A percentile compares a stretch with the other conserved stretches of the same genome.
These are phyloP conservation scores for Caenorhabditis becei DNA, from an alignment of 2,888 invertebrate species.

Conservation along the genomic window DNA sequence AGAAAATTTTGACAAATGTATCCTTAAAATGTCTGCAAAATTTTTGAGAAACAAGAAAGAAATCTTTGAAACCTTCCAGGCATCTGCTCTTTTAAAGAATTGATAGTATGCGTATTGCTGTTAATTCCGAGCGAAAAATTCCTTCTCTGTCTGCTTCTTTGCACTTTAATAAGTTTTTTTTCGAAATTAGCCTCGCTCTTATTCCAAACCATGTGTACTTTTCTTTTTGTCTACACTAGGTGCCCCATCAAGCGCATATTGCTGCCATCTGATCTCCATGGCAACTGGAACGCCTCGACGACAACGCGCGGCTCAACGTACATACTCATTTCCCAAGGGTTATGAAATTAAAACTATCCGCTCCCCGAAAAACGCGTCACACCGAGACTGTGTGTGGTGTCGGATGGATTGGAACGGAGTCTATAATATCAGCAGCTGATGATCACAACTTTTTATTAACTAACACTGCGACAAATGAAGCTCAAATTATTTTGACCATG, in stretches of 20 bases:
- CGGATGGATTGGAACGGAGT: constrained; percentile 94
- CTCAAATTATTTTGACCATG: constrained; percentile 57
- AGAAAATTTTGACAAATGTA: too few species aligned
- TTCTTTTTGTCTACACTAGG: too few species aligned
- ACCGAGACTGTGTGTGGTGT: constrained; percentile 91
- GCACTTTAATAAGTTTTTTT: too few species aligned
- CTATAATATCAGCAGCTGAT: constrained; percentile 93
- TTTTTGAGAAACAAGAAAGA: too few species aligned
- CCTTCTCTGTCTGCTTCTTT: too few species aligned
- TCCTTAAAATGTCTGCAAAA: too few species aligned
- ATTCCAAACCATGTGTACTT: too few species aligned
- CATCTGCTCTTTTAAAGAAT: too few species aligned
- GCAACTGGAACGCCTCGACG: constrained; percentile 3
- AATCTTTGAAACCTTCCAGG: too few species aligned
- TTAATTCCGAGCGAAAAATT: too few species aligned
- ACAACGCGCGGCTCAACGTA: neutral
- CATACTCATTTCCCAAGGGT: neutral
- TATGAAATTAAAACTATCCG: constrained; percentile 62
- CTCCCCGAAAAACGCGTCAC: constrained; percentile 86
- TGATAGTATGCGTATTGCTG: too few species aligned
- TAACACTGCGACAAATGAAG: constrained; percentile 68
- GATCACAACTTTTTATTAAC: constrained; percentile 89
- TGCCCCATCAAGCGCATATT: neutral
- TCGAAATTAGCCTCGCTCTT: too few species aligned
- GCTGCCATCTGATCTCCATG: neutral